Conservation (phyloP, 2,797 vertebrate genomes). For the Gymnoscopelus microlampas region DNA sequence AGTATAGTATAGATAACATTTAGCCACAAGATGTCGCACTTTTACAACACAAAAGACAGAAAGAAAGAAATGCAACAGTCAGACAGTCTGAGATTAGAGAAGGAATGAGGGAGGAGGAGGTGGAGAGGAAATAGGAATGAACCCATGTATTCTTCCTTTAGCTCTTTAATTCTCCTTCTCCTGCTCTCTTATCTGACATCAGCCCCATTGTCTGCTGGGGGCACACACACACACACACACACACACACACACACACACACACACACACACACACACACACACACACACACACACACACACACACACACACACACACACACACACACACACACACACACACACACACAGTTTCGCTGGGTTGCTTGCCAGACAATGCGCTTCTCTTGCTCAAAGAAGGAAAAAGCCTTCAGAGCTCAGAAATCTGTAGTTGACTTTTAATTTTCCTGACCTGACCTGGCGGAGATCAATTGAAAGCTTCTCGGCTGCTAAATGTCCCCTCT, state of each 20-base stretch:
- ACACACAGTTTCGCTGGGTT: conserved; percentile 6
- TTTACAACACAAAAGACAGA: conserved; percentile 21
- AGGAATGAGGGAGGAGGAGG: conserved; percentile 32
- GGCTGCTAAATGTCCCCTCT: too few relatives aligned
- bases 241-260: conserved; percentile 1
- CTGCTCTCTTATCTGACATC: conserved; percentile 56
- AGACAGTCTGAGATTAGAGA: conserved; percentile 62
- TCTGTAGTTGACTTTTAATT: conserved; percentile 7
- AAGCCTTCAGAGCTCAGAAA: conserved; percentile 31
- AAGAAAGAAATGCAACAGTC: conserved; percentile 48
- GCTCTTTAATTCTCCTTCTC: conserved; percentile 55
- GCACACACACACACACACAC: not conserved
- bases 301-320: not conserved
- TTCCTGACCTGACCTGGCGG: not conserved
- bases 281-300: not conserved
- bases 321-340: not conserved
- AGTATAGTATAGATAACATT: too few relatives aligned
- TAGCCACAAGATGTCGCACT: too few relatives aligned
- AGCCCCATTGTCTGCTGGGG: conserved; percentile 35
- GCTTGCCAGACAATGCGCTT: conserved; percentile 25
- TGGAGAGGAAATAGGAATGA: conserved; percentile 52
- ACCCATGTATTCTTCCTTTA: conserved; percentile 56
- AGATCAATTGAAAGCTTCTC: too few relatives aligned
- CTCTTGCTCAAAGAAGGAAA: conserved; percentile 25
- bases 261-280: not conserved